These are phyloP conservation scores for Dipodomys stephensi DNA, from an alignment of 2,113 vertebrate genomes.

Conservation along the genomic window DNA sequence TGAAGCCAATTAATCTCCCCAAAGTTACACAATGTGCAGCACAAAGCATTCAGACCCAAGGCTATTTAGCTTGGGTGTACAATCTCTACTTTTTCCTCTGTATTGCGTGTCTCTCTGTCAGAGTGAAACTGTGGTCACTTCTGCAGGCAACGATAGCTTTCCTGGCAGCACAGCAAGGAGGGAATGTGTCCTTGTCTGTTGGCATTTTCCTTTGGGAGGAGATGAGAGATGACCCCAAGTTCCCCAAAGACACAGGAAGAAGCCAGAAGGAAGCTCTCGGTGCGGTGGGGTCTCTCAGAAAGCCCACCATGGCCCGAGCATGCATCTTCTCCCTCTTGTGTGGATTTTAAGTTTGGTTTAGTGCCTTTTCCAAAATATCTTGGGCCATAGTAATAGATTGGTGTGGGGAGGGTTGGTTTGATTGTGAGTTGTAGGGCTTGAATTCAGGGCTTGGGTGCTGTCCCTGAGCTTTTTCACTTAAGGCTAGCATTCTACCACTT, in stretches of 20 bases:
- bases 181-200: neutral
- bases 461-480: too few species aligned
- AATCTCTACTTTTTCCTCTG: neutral
- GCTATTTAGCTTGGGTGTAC: neutral
- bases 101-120: neutral
- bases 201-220: neutral
- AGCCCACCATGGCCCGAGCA: rapidly evolving
- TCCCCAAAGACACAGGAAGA: neutral
- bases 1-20: slow-evolving; percentile 52
- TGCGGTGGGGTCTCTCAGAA: neutral
- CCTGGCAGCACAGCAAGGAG: too few species aligned
- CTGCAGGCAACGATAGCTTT: neutral
- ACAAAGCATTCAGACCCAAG: neutral
- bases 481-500: too few species aligned
- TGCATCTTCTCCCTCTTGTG: neutral
- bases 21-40: neutral
- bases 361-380: rapidly evolving
- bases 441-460: too few species aligned
- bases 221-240: neutral
- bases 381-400: neutral
- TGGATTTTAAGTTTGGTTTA: too few species aligned
- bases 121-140: neutral
- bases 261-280: rapidly evolving
- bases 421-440: too few species aligned
- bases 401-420: too few species aligned